Evolutionary conservation across 2,113 vertebrate species (phyloP).

Genomic region (Thryonomys swinderianus): DNA sequence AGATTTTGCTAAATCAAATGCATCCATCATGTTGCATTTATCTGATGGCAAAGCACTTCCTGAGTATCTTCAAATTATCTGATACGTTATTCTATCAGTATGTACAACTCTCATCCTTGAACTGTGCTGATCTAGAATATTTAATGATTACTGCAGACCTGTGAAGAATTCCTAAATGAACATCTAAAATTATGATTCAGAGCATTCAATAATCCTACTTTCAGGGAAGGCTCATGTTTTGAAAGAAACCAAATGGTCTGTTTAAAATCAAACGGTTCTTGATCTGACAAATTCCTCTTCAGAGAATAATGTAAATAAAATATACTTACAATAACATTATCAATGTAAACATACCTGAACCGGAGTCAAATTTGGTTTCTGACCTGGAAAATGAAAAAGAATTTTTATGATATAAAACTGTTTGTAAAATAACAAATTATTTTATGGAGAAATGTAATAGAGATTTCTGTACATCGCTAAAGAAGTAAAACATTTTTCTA

Average conservation of each 20-base stretch:
- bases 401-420: constrained; percentile 73
- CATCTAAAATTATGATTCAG: constrained; percentile 77
- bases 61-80: constrained; percentile 78
- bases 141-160: constrained; percentile 75
- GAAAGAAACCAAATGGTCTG: constrained; percentile 84
- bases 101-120: constrained; percentile 51
- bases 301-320: constrained; percentile 85
- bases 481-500: constrained; percentile 24
- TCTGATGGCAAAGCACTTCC: constrained; percentile 84
- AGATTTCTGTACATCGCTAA: constrained; percentile 21
- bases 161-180: constrained; percentile 73
- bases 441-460: constrained; percentile 60
- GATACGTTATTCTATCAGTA: constrained; percentile 67
- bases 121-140: constrained; percentile 42
- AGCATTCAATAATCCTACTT: constrained; percentile 73
- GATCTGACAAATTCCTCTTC: constrained; percentile 85
- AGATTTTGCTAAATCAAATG: constrained; percentile 78
- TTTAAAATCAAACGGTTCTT: constrained; percentile 86
- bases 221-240: constrained; percentile 78
- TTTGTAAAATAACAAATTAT: constrained; percentile 58
- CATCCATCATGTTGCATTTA: constrained; percentile 72
- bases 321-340: constrained; percentile 83
- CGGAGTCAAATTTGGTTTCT: constrained; percentile 96
- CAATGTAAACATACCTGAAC: constrained; percentile 94
- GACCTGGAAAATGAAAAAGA: constrained; percentile 90